phyloP scores from a whole-genome alignment of 1,140 invertebrate species.

The Neodiprion virginianus region DNA sequence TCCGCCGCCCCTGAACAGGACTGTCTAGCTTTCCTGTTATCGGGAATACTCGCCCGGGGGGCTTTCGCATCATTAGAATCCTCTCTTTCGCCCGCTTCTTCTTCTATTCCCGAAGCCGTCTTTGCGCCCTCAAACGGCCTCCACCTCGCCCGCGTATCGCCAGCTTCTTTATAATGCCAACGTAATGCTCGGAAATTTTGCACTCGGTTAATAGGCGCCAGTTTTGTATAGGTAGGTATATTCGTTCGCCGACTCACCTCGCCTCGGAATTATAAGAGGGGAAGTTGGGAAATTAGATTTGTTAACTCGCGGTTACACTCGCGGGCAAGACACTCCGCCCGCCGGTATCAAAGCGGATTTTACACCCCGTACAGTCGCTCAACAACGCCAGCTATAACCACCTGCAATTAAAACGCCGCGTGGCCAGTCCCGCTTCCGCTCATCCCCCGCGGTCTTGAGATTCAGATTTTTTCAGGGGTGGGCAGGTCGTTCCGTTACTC shows the following conservation, averaged over 20 bases:
- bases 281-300: background rate
- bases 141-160: background rate
- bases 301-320: background rate
- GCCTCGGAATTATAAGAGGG: background rate
- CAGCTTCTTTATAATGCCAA: background rate
- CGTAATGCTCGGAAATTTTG: background rate
- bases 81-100: background rate
- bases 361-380: background rate
- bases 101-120: background rate
- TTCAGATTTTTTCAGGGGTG: background rate
- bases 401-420: background rate
- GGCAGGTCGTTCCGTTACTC: background rate
- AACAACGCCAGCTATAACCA: background rate
- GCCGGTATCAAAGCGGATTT: background rate
- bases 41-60: background rate
- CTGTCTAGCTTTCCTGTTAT: conserved; percentile 7
- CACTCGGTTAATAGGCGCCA: background rate
- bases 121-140: background rate
- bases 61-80: background rate
- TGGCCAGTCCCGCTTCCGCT: background rate
- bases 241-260: too few relatives aligned
- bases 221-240: background rate
- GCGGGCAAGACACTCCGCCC: background rate
- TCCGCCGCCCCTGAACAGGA: background rate
- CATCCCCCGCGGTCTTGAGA: background rate